These are phyloP conservation scores for Ceryle rudis DNA, from an alignment of 2,797 vertebrate species.

Conservation along the genomic window DNA sequence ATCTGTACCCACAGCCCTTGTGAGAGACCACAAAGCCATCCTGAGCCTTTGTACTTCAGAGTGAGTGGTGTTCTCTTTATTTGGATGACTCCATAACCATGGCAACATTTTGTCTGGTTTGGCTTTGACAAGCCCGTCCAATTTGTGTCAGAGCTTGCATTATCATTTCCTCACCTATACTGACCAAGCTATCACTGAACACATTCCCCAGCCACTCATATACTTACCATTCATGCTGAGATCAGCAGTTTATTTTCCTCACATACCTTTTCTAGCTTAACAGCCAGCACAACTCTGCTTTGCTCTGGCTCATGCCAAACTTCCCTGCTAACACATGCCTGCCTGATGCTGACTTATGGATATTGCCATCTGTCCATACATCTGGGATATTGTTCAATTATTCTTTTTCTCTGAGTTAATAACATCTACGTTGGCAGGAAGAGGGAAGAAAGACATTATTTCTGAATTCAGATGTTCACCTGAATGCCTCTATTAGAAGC, in stretches of 20 bases:
- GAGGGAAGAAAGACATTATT: not conserved
- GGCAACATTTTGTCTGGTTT: conserved; percentile 56
- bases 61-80: conserved; percentile 12
- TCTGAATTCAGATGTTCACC: not conserved
- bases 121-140: conserved; percentile 53
- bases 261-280: not conserved
- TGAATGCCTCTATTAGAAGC: not conserved
- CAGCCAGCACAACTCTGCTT: not conserved
- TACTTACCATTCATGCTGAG: not conserved
- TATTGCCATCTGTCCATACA: not conserved
- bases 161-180: conserved; percentile 12
- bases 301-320: accelerated
- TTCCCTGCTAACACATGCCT: not conserved
- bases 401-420: not conserved
- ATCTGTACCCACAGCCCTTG: conserved; percentile 10
- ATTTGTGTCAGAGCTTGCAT: not conserved
- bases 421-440: not conserved
- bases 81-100: conserved; percentile 48
- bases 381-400: not conserved
- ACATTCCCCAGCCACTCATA: not conserved
- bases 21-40: conserved; percentile 29
- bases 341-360: not conserved
- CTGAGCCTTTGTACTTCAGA: conserved; percentile 1
- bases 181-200: not conserved
- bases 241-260: not conserved